Conservation (phyloP, 30 jellyfish, hydroid and myxozoan species). For the Aurelia sp. region DNA sequence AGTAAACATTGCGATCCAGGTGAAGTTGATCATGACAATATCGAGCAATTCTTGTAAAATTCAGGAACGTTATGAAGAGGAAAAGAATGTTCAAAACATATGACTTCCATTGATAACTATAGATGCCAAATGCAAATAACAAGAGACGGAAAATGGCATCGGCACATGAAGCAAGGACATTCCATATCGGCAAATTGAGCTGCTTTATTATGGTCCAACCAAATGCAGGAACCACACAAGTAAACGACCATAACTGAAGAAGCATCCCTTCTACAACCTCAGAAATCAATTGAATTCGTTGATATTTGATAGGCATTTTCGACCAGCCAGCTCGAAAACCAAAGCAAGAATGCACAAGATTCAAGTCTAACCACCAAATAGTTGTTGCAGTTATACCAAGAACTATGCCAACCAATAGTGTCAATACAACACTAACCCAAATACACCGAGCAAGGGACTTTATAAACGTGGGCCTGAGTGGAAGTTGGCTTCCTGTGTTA, state of each 20-base stretch:
- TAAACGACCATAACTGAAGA: slow-evolving; percentile 23
- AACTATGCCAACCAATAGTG: too few species aligned
- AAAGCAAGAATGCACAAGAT: too few species aligned
- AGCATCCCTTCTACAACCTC: slow-evolving; percentile 27
- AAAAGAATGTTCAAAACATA: slow-evolving; percentile 12
- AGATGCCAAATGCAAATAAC: slow-evolving; percentile 1
- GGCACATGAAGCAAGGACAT: slow-evolving; percentile 5
- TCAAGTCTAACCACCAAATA: too few species aligned
- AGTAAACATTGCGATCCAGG: too few species aligned
- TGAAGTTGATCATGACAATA: too few species aligned
- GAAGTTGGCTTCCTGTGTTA: too few species aligned
- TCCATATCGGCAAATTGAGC: slow-evolving; percentile 15
- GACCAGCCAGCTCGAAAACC: too few species aligned
- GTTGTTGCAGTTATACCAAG: too few species aligned
- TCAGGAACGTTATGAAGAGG: not conserved
- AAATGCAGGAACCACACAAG: not conserved
- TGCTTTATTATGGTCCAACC: slow-evolving; percentile 12
- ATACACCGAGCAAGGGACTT: too few species aligned
- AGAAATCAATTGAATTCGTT: not conserved
- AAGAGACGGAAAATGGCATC: slow-evolving; percentile 31
- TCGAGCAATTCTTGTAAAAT: not conserved
- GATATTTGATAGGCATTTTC: too few species aligned
- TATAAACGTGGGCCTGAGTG: too few species aligned
- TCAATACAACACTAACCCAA: too few species aligned
- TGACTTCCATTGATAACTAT: slow-evolving; percentile 6